Evolutionary conservation across 2,113 vertebrate genomes (phyloP).

Genomic region (Picathartes gymnocephalus): DNA sequence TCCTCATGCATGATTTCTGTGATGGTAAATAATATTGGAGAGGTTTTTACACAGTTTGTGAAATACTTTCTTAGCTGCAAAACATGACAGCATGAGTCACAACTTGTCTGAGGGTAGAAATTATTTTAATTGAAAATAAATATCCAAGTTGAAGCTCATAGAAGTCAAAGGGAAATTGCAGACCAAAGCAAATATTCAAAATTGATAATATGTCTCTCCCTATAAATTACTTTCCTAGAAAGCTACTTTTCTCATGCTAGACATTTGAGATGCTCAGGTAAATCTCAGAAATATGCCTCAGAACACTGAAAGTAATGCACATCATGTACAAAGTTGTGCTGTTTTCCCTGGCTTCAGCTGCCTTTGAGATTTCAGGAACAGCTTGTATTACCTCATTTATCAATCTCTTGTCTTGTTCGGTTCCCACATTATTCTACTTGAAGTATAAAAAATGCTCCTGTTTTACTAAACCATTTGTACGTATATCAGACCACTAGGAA

Average conservation of each 20-base stretch:
- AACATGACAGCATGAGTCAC: not conserved
- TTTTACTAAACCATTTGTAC: not conserved
- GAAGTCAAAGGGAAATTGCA: not conserved
- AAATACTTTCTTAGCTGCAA: not conserved
- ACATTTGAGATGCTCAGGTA: not conserved
- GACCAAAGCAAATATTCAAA: not conserved
- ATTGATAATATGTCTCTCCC: not conserved
- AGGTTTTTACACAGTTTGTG: not conserved
- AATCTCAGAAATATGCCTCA: not conserved
- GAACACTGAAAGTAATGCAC: not conserved
- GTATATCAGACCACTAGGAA: not conserved
- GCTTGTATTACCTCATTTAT: constrained; percentile 6
- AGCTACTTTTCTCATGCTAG: not conserved
- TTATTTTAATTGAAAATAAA: not conserved
- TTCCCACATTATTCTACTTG: not conserved
- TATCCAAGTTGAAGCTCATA: not conserved
- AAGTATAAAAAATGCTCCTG: not conserved
- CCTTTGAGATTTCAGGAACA: not conserved
- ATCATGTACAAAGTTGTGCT: not conserved
- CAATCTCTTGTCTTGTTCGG: not conserved
- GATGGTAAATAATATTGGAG: not conserved
- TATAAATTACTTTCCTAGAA: not conserved
- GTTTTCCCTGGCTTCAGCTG: not conserved
- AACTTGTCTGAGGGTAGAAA: not conserved
- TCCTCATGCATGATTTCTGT: not conserved